These are phyloP conservation scores for Danio albolineatus DNA, from an alignment of 2,797 vertebrate species.

Conservation along the genomic window DNA sequence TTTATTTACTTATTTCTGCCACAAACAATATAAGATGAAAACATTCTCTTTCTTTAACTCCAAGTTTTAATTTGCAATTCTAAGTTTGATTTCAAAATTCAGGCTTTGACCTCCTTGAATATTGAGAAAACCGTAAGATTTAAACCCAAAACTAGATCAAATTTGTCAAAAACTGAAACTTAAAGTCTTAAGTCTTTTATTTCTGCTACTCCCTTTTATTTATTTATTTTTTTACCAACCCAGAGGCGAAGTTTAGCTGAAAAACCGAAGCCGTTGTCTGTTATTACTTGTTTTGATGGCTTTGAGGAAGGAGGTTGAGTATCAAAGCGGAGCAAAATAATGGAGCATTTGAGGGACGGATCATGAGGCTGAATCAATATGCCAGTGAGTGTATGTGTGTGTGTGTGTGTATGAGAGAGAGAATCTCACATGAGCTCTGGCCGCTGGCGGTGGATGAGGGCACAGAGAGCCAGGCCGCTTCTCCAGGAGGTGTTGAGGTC, in stretches of 20 bases:
- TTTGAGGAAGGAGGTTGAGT: neutral
- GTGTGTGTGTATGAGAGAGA: neutral
- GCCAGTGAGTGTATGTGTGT: conserved; percentile 6
- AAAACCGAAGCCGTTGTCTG: conserved; percentile 19
- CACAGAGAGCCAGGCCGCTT: conserved; percentile 91
- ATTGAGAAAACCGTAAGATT: too few species aligned
- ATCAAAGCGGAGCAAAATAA: conserved; percentile 27
- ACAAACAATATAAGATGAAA: too few species aligned
- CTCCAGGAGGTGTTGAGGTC: conserved; percentile 92
- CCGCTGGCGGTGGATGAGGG: conserved; percentile 91
- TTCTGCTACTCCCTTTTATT: too few species aligned
- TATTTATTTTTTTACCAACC: neutral
- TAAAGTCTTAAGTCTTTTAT: too few species aligned
- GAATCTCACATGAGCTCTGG: conserved; percentile 91
- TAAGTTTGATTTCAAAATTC: too few species aligned
- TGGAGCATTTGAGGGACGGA: neutral
- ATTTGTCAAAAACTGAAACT: too few species aligned
- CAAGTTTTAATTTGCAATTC: too few species aligned
- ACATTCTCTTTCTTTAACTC: too few species aligned
- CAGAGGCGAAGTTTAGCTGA: neutral
- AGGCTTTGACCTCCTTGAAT: too few species aligned
- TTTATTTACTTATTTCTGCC: too few species aligned
- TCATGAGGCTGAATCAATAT: neutral
- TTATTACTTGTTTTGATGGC: conserved; percentile 10
- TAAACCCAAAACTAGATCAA: too few species aligned